phyloP scores from a whole-genome alignment of 2,797 vertebrate genomes.

The Chaenodraco wilsoni region DNA sequence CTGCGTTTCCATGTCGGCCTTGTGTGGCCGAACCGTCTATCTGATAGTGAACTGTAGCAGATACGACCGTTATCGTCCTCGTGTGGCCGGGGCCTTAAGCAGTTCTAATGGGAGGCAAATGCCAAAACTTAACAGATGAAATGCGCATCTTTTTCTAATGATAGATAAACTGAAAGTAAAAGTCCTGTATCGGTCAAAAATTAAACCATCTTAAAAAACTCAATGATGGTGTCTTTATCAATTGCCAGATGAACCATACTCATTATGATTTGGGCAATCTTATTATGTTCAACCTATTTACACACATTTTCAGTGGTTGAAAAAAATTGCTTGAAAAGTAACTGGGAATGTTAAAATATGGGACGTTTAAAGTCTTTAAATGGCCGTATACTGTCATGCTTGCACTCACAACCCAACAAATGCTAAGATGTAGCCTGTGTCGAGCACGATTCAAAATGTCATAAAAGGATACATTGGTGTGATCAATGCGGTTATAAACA shows the following conservation, averaged over 20 bases:
- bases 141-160: background rate
- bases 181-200: background rate
- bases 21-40: too few relatives aligned
- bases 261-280: background rate
- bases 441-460: background rate
- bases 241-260: background rate
- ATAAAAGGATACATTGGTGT: background rate
- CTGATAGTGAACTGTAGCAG: too few relatives aligned
- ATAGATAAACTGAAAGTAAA: background rate
- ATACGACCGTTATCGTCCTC: too few relatives aligned
- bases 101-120: constrained; percentile 7
- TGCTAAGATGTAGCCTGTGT: background rate
- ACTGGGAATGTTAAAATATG: background rate
- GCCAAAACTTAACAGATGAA: background rate
- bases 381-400: background rate
- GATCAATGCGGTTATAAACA: background rate
- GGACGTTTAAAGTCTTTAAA: background rate
- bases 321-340: background rate
- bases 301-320: background rate
- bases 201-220: background rate
- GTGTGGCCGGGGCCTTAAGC: background rate
- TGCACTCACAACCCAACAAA: background rate
- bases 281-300: background rate
- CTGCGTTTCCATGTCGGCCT: too few relatives aligned
- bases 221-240: background rate